Conservation (phyloP, 2,113 vertebrate species). For the Ovis canadensis region DNA sequence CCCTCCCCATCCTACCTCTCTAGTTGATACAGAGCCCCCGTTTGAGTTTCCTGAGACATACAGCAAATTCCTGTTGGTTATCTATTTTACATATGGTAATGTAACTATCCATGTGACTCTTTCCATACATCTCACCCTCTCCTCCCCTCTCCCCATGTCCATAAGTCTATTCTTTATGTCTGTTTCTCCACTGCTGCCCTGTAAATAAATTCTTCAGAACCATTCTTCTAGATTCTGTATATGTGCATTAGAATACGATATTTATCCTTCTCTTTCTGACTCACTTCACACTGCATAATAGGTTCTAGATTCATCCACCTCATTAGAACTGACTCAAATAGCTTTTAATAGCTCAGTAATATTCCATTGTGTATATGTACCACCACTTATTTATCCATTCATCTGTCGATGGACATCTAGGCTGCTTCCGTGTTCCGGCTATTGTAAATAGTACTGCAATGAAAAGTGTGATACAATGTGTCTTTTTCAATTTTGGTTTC, state of each 20-base stretch:
- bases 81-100: background rate
- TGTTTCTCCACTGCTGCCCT: background rate
- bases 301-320: background rate
- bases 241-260: background rate
- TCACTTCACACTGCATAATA: background rate
- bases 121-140: background rate
- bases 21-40: background rate
- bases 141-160: background rate
- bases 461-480: background rate
- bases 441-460: background rate
- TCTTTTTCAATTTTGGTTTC: background rate
- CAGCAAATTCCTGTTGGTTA: background rate
- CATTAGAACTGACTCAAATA: background rate
- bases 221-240: background rate
- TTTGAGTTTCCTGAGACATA: background rate
- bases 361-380: background rate
- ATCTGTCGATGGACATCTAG: background rate
- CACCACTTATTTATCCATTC: background rate
- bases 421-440: background rate
- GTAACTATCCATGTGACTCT: background rate
- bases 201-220: background rate
- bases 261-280: background rate
- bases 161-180: background rate
- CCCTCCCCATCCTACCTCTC: background rate
- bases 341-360: background rate